phyloP scores from a whole-genome alignment of 2,888 invertebrate species.

The Melolontha melolontha region DNA sequence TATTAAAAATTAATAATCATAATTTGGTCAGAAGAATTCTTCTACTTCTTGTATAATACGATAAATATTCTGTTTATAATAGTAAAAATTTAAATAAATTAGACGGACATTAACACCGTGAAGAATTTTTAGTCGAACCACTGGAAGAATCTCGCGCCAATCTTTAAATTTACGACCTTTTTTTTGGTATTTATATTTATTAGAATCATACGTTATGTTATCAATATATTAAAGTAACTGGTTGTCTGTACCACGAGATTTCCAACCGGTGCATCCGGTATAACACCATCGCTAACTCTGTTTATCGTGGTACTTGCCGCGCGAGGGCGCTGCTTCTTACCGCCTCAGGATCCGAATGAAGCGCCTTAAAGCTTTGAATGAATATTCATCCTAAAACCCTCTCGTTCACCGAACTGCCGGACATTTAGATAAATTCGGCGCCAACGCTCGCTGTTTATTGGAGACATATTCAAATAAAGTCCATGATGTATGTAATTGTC shows the following conservation, averaged over 20 bases:
- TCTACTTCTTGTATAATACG: too few relatives aligned
- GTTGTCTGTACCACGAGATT: constrained; percentile 43
- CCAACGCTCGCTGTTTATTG: constrained; percentile 54
- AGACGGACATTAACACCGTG: too few relatives aligned
- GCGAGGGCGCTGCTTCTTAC: constrained; percentile 41
- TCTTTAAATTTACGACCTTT: too few relatives aligned
- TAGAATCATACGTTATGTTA: constrained; percentile 45
- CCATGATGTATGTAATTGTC: constrained; percentile 50
- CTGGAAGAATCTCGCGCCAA: too few relatives aligned
- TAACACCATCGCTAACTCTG: constrained; percentile 43
- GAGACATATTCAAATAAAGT: constrained; percentile 50
- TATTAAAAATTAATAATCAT: too few relatives aligned
- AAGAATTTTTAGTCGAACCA: too few relatives aligned
- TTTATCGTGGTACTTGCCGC: constrained; percentile 39
- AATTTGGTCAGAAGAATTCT: too few relatives aligned
- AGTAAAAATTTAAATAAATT: too few relatives aligned
- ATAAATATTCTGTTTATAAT: too few relatives aligned
- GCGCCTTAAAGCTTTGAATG: constrained; percentile 32
- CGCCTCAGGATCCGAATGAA: constrained; percentile 31
- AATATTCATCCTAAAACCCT: constrained; percentile 46
- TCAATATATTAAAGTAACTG: constrained; percentile 47
- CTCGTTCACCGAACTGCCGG: constrained; percentile 46
- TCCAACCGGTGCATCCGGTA: constrained; percentile 49
- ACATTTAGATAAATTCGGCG: constrained; percentile 56
- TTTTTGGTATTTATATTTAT: not conserved